Percentiles rank a stretch among this genome's conserved stretches.
These are phyloP conservation scores for Tiliqua scincoides DNA, from an alignment of 2,113 vertebrate genomes.

Conservation along the genomic window DNA sequence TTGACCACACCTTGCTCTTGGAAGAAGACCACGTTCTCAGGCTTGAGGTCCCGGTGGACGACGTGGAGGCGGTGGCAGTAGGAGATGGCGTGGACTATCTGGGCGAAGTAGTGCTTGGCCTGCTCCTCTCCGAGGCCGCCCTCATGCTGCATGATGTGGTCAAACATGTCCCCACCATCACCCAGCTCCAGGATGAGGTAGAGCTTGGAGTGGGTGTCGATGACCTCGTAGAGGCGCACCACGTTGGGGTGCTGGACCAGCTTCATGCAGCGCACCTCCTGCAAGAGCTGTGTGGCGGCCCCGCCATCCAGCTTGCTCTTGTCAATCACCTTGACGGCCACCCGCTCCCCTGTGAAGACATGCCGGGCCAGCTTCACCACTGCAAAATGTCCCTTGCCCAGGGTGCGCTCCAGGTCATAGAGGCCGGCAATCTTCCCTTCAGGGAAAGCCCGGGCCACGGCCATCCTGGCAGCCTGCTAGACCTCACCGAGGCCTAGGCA, in stretches of 20 bases:
- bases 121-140: conserved; percentile 79
- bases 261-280: conserved; percentile 92
- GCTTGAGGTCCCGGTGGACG: conserved; percentile 90
- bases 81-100: conserved; percentile 86
- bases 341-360: conserved; percentile 84
- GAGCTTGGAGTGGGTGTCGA: conserved; percentile 88
- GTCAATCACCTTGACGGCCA: conserved; percentile 91
- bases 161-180: conserved; percentile 87
- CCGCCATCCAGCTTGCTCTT: conserved; percentile 85
- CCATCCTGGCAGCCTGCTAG: conserved; percentile 61
- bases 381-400: conserved; percentile 88
- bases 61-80: conserved; percentile 90
- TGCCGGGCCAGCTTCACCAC: conserved; percentile 88
- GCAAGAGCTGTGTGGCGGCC: conserved; percentile 84
- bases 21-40: conserved; percentile 92
- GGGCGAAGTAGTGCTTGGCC: conserved; percentile 87
- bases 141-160: conserved; percentile 89
- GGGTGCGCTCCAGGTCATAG: conserved; percentile 85
- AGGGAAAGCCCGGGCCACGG: conserved; percentile 55
- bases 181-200: conserved; percentile 92
- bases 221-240: conserved; percentile 89
- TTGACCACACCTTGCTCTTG: conserved; percentile 87
- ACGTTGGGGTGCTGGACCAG: conserved; percentile 91
- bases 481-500: conserved; percentile 52
- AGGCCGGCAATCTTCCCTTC: conserved; percentile 84